A percentile compares a stretch with the other conserved stretches of the same genome.
Conservation (phyloP, 2,113 vertebrate genomes). For the Ia io region DNA sequence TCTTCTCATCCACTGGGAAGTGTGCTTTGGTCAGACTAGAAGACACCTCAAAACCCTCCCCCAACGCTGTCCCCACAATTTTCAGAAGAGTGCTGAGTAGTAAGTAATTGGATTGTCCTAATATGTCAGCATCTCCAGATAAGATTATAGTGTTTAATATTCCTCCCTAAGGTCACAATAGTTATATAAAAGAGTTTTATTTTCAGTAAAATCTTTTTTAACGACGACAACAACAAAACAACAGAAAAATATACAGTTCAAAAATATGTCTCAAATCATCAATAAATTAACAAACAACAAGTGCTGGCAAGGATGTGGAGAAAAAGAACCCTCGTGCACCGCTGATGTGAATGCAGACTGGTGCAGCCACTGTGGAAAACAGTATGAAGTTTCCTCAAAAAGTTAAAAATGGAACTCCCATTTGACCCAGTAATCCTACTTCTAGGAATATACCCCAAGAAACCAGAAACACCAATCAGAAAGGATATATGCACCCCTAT, state of each 20-base stretch:
- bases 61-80: too few species aligned
- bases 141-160: slow-evolving; percentile 8
- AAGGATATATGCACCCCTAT: too few species aligned
- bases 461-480: too few species aligned
- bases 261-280: background rate
- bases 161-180: background rate
- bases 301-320: too few species aligned
- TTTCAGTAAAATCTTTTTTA: background rate
- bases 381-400: too few species aligned
- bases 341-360: too few species aligned
- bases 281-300: too few species aligned
- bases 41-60: background rate
- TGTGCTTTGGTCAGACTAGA: background rate
- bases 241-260: background rate
- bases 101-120: background rate
- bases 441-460: too few species aligned
- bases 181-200: background rate
- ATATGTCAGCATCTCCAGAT: background rate
- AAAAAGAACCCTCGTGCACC: too few species aligned
- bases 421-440: too few species aligned
- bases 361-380: too few species aligned
- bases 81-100: background rate
- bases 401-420: too few species aligned
- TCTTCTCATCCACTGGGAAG: background rate
- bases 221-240: background rate